These are phyloP conservation scores for Anoplopoma fimbria DNA, from an alignment of 2,113 vertebrate species.

Conservation along the genomic window DNA sequence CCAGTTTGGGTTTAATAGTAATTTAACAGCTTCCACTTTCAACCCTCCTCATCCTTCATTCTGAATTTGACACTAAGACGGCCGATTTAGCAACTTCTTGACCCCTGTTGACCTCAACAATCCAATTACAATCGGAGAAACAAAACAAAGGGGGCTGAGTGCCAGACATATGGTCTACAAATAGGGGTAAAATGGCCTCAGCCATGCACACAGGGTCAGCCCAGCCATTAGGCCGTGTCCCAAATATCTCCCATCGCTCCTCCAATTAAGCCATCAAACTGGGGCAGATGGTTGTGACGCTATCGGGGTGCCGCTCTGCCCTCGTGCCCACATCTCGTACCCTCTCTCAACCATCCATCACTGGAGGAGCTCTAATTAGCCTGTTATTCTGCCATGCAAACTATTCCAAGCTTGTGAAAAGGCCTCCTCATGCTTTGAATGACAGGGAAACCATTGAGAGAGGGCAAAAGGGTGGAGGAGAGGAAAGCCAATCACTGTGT, in stretches of 20 bases:
- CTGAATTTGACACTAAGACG: conserved; percentile 44
- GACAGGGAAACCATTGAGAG: conserved; percentile 78
- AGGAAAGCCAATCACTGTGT: conserved; percentile 77
- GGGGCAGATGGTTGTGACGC: conserved; percentile 67
- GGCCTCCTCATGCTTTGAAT: conserved; percentile 82
- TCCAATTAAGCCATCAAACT: conserved; percentile 79
- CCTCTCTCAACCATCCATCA: conserved; percentile 75
- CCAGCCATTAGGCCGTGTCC: conserved; percentile 68
- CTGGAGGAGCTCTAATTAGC: conserved; percentile 83
- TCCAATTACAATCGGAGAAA: conserved; percentile 43
- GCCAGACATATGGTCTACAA: conserved; percentile 36
- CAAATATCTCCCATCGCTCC: conserved; percentile 67
- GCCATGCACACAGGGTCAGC: conserved; percentile 57
- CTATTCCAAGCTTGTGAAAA: conserved; percentile 83
- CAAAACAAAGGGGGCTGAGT: conserved; percentile 26
- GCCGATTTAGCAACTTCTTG: conserved; percentile 46
- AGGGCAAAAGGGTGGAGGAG: conserved; percentile 67
- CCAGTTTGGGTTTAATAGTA: conserved; percentile 19
- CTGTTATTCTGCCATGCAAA: conserved; percentile 85
- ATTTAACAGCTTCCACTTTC: conserved; percentile 29
- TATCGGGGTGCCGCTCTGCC: conserved; percentile 68
- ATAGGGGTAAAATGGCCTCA: conserved; percentile 59
- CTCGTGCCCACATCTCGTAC: conserved; percentile 64
- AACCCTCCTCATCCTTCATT: conserved; percentile 52
- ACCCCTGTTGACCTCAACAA: conserved; percentile 65